Evolutionary conservation across 2,797 vertebrate species (phyloP).

Genomic region (Megalops cyprinoides): DNA sequence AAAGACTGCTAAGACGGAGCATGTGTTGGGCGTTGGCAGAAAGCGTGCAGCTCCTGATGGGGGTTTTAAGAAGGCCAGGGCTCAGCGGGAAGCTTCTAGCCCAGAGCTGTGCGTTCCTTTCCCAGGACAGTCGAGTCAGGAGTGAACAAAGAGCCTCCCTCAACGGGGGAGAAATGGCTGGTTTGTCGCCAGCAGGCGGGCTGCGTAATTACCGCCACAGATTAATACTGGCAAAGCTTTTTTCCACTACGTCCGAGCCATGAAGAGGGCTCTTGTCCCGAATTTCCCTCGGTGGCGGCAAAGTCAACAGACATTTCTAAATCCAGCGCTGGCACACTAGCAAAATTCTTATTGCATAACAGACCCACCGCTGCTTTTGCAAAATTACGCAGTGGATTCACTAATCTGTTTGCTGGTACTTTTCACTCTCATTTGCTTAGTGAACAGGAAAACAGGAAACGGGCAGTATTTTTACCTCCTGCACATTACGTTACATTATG

Average conservation of each 20-base stretch:
- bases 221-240: not conserved
- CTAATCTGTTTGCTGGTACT: not conserved
- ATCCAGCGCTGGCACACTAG: not conserved
- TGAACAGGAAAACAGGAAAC: no score
- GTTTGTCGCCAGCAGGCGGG: constrained; percentile 5
- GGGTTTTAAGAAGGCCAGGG: constrained; percentile 35
- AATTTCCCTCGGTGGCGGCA: not conserved
- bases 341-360: constrained; percentile 12
- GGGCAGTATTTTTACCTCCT: no score
- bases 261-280: not conserved
- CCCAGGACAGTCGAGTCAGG: constrained; percentile 34
- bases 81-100: constrained; percentile 38
- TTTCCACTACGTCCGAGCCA: no score
- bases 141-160: constrained; percentile 24
- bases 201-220: not conserved
- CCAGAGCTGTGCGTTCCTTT: constrained; percentile 30
- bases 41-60: constrained; percentile 28
- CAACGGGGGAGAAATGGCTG: constrained; percentile 32
- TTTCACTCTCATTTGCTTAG: no score
- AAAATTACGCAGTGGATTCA: no score
- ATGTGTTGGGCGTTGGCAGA: constrained; percentile 33
- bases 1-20: constrained; percentile 4
- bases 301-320: not conserved
- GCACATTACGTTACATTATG: no score
- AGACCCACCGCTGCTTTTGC: not conserved